These are phyloP conservation scores for Rhopalosiphum maidis DNA, from an alignment of 1,140 invertebrate genomes.

Conservation along the genomic window DNA sequence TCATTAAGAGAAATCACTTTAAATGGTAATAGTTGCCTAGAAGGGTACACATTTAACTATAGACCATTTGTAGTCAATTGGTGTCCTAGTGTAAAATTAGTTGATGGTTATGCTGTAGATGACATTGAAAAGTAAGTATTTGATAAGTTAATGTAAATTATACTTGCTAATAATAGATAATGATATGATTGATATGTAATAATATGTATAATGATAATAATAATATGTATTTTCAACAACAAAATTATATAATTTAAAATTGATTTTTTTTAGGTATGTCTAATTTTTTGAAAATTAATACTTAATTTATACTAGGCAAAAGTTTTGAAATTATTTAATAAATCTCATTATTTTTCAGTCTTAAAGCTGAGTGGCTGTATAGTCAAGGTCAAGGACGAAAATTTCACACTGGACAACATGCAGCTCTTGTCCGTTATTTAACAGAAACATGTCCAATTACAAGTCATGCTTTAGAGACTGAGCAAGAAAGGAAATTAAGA, in stretches of 20 bases:
- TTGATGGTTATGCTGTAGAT: constrained; percentile 87
- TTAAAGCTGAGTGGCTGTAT: constrained; percentile 94
- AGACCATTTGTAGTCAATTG: constrained; percentile 92
- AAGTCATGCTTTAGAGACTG: constrained; percentile 74
- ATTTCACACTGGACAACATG: constrained; percentile 84
- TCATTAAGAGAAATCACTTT: constrained; percentile 82
- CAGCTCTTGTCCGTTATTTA: constrained; percentile 81
- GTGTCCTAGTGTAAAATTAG: constrained; percentile 84
- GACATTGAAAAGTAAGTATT: constrained; percentile 81
- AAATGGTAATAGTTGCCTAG: constrained; percentile 85
- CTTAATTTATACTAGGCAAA: neutral
- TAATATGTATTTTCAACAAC: neutral
- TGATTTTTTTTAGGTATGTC: neutral
- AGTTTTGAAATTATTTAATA: neutral
- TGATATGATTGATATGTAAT: neutral
- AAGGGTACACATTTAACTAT: constrained; percentile 80
- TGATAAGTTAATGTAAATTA: neutral
- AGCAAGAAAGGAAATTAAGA: constrained; percentile 84
- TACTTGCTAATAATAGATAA: neutral
- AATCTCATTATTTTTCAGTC: constrained; percentile 66
- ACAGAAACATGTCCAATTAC: constrained; percentile 77
- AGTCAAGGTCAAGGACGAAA: constrained; percentile 89
- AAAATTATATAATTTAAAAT: neutral
- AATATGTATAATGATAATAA: no score
- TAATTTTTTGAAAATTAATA: neutral